These are phyloP conservation scores for Cryptocheilus praepositus DNA, from an alignment of 2,888 invertebrate species.

Conservation along the genomic window DNA sequence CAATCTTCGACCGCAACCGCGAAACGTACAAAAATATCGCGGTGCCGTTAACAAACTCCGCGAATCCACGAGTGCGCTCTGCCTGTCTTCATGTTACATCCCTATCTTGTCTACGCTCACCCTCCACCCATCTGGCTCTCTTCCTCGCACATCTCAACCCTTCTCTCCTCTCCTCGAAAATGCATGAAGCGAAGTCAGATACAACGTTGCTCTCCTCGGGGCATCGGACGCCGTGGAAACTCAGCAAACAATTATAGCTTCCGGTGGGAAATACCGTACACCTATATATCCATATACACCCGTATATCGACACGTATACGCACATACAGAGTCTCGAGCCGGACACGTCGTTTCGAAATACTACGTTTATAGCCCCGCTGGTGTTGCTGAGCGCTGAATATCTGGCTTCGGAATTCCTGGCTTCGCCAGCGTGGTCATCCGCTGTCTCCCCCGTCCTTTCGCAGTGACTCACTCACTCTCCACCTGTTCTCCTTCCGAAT, in stretches of 20 bases:
- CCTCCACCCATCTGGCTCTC: not conserved
- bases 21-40: too few species aligned
- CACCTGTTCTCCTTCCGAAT: too few species aligned
- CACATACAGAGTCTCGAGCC: conserved; percentile 5
- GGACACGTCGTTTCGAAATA: conserved; percentile 50
- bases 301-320: conserved; percentile 17
- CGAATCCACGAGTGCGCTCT: too few species aligned
- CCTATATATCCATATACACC: conserved; percentile 7
- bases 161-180: conserved; percentile 13
- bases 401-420: conserved; percentile 37
- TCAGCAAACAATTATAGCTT: conserved; percentile 68
- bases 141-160: not conserved
- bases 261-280: conserved; percentile 44
- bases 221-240: conserved; percentile 55
- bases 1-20: too few species aligned
- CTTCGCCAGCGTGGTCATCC: conserved; percentile 39
- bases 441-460: not conserved
- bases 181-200: conserved; percentile 23
- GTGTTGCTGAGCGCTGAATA: conserved; percentile 46
- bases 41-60: too few species aligned
- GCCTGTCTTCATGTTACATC: too few species aligned
- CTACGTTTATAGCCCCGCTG: conserved; percentile 61
- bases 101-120: too few species aligned
- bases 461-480: too few species aligned
- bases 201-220: conserved; percentile 37